Percentiles rank a stretch among this genome's conserved stretches.
These are phyloP conservation scores for Drosophila funebris DNA, from an alignment of 1,140 invertebrate genomes.

Conservation along the genomic window DNA sequence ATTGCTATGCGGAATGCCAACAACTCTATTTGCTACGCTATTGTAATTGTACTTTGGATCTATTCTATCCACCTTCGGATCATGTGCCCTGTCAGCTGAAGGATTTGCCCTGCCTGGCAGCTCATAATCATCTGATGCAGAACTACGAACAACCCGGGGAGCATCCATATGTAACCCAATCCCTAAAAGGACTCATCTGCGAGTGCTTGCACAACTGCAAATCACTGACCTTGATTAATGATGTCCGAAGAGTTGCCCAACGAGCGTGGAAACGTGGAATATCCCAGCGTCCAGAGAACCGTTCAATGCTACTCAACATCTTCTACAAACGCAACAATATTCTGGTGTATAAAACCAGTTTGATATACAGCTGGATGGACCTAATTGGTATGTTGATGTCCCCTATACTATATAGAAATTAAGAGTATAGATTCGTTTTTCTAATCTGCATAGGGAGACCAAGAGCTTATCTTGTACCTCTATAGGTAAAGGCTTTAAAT, in stretches of 20 bases:
- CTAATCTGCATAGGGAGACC: too few relatives aligned
- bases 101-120: constrained; percentile 67
- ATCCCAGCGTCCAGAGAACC: not conserved
- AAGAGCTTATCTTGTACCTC: too few relatives aligned
- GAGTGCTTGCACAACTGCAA: constrained; percentile 71
- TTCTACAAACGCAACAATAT: constrained; percentile 46
- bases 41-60: constrained; percentile 75
- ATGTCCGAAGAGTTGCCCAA: constrained; percentile 34
- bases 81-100: constrained; percentile 48
- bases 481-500: too few relatives aligned
- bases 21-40: constrained; percentile 57
- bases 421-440: too few relatives aligned
- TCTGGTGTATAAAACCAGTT: constrained; percentile 61
- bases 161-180: constrained; percentile 35
- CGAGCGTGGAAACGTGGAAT: not conserved
- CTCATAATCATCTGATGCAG: constrained; percentile 48
- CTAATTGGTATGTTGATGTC: constrained; percentile 54
- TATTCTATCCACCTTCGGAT: constrained; percentile 68
- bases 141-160: constrained; percentile 53
- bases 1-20: constrained; percentile 69
- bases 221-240: constrained; percentile 54
- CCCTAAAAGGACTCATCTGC: constrained; percentile 54
- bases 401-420: too few relatives aligned
- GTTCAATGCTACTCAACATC: constrained; percentile 46
- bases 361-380: constrained; percentile 75